Conservation (phyloP, 2,888 invertebrate genomes). For the Tethea ocularis region DNA sequence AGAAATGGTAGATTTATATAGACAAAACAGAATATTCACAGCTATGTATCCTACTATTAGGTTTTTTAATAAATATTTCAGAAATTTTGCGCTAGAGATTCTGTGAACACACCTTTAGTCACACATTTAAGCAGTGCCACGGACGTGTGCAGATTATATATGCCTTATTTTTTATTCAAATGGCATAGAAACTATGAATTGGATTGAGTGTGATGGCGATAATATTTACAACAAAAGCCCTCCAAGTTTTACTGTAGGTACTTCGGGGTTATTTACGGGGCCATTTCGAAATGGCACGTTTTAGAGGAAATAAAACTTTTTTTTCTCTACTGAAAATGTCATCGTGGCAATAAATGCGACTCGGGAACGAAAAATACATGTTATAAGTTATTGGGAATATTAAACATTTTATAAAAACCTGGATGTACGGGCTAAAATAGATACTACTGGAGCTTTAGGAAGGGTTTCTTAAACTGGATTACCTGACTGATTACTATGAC, state of each 20-base stretch:
- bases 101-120: constrained; percentile 17
- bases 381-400: neutral
- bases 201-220: constrained; percentile 30
- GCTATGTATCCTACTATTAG: too few relatives aligned
- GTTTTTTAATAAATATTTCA: neutral
- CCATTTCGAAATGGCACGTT: constrained; percentile 8
- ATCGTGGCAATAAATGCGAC: constrained; percentile 4
- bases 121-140: constrained; percentile 27
- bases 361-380: neutral
- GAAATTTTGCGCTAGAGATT: neutral
- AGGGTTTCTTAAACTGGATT: too few relatives aligned
- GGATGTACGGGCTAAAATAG: too few relatives aligned
- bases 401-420: too few relatives aligned
- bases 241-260: constrained; percentile 6
- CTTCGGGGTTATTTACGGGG: constrained; percentile 1
- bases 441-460: too few relatives aligned
- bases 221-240: constrained; percentile 13
- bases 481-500: too few relatives aligned
- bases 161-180: constrained; percentile 40
- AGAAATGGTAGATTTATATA: too few relatives aligned
- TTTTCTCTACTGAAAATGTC: constrained; percentile 5
- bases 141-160: constrained; percentile 40
- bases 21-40: too few relatives aligned
- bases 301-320: constrained; percentile 4
- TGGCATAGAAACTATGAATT: constrained; percentile 37